Base-by-base conservation (phyloP, 2,888 invertebrate species). In the Epicampocera succincta region DNA sequence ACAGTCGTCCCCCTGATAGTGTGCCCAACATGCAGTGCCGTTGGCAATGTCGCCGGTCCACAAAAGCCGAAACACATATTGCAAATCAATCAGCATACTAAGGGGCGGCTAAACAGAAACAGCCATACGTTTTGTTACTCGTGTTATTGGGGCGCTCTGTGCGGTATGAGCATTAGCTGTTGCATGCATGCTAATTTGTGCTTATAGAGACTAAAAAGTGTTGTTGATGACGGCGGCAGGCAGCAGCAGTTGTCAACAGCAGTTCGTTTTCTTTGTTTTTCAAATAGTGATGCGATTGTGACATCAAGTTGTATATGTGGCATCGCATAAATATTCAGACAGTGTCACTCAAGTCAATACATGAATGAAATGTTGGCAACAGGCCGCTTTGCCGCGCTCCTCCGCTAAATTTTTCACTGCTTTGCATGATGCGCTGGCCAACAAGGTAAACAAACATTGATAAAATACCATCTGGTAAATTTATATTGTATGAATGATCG, bases 301-400 rank as follows among this genome's bases (percentile, higher is more conserved):
- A 65, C 33, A 44, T 58, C 60, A 75, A 46, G 52, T 52, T 44
- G 63, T 65, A 54, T 25, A 29, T 76, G 66, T 68, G 66, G 12
- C 65, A 46, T 60, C 56, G 42, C 44, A 76, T 71, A 76, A 80
- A 66, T 76, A 72, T 75, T 33, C 60, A 58, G 58, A 46, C 44
- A 58, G 60, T 65, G 21, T 69, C 61, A 72, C 54, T 56, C 33
- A 60, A 61, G 40, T 48, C 65, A 76, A 68, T 52, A 46, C 58
- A 25, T 48, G 50, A 21, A 56, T 44, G 19, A 17, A 44, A 40
- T 61, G 66, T n/a, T 68, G 60, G 46, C 44, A 66, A 42, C 1
- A 19, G 15, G 19, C 65, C 17, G 33, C 8, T 42, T 40, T n/a
- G 17, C 33, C 6, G 21, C n/a, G 17, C 13, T 17, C 12, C 3